Conservation (phyloP, 2,113 vertebrate species). For the Petrocephalus microphthalmus region DNA sequence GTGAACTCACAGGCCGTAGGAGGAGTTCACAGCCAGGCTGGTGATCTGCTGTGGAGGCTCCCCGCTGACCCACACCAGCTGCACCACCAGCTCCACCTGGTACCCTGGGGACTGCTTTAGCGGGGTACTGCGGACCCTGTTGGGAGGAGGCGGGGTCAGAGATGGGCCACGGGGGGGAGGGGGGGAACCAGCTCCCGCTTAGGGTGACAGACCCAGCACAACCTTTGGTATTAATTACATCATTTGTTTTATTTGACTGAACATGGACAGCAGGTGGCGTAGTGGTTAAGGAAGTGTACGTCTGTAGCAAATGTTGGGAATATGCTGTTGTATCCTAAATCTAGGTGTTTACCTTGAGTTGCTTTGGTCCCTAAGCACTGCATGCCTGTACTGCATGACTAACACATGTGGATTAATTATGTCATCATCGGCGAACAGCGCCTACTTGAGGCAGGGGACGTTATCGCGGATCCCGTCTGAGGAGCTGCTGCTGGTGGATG, state of each 20-base stretch:
- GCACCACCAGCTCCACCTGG: conserved; percentile 89
- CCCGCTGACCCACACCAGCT: conserved; percentile 94
- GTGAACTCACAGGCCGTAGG: conserved; percentile 85
- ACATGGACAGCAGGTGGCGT: background rate
- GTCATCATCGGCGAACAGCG: background rate
- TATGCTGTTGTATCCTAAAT: background rate
- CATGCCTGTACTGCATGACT: background rate
- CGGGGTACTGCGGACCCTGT: conserved; percentile 87
- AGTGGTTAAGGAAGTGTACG: background rate
- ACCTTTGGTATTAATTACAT: background rate
- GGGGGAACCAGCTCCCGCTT: background rate
- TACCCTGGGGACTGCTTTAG: conserved; percentile 94
- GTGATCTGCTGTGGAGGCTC: conserved; percentile 96
- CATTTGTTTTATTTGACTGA: background rate
- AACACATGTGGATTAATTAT: background rate
- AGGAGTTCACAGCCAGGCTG: conserved; percentile 88
- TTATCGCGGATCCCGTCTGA: conserved; percentile 88
- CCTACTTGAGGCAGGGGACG: conserved; percentile 92
- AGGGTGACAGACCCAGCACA: background rate
- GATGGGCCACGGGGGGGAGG: background rate
- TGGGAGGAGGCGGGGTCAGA: conserved; percentile 12
- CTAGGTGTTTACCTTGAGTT: background rate
- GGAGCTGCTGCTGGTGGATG: conserved; percentile 91
- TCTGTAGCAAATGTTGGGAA: background rate
- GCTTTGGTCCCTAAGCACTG: background rate